Conservation (phyloP, 2,888 invertebrate species). For the Aspidiotus destructor region DNA sequence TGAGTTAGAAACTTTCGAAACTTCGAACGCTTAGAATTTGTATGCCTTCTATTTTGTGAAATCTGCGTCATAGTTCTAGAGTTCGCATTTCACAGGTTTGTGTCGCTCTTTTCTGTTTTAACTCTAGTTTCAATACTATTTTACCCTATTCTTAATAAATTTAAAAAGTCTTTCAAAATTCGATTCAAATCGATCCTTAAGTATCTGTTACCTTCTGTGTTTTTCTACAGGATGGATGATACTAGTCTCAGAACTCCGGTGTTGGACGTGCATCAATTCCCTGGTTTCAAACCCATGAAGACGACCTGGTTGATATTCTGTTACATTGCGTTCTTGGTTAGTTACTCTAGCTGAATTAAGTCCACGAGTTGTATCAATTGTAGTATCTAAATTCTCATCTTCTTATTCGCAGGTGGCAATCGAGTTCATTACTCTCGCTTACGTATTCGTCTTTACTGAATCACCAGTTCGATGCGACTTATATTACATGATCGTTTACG, state of each 20-base stretch:
- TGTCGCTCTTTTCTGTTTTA: no score
- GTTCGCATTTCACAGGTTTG: no score
- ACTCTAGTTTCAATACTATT: no score
- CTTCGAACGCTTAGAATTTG: no score
- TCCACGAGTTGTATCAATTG: not conserved
- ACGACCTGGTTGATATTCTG: conserved; percentile 20
- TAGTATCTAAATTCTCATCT: not conserved
- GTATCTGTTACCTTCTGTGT: not conserved
- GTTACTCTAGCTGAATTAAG: not conserved
- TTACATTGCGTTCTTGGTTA: conserved; percentile 13
- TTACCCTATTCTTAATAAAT: no score
- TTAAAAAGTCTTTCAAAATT: no score
- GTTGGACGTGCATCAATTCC: conserved; percentile 13
- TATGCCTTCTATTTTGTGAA: no score
- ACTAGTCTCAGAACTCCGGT: conserved; percentile 18
- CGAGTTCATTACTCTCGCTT: conserved; percentile 2
- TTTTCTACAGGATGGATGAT: conserved; percentile 21
- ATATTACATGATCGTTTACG: conserved; percentile 20
- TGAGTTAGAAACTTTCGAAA: no score
- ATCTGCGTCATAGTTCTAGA: no score
- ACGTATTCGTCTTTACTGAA: conserved; percentile 18
- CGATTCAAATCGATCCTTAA: no score
- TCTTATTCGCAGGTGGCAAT: conserved; percentile 12
- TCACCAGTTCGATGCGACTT: conserved; percentile 17
- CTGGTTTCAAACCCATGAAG: conserved; percentile 26